Base-by-base conservation (phyloP, 2,797 vertebrate species). In the Arrhamphus sclerolepis region DNA sequence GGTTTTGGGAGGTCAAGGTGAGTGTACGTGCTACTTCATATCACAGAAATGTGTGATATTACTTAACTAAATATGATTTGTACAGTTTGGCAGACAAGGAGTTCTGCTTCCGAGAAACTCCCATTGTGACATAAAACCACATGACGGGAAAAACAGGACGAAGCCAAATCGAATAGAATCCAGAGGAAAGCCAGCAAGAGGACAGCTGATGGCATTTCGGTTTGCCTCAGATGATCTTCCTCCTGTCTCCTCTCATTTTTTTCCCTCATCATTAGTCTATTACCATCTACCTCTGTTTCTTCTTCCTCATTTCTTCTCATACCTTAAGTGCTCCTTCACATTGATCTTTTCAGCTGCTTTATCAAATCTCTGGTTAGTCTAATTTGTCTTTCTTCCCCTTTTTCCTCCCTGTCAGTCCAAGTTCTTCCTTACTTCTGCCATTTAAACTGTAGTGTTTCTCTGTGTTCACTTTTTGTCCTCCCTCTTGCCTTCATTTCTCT, bases 311-410 rank as follows among this genome's bases (percentile, higher is more conserved):
- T 46, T 53, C 57, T 17, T 31, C 20, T 19, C 54, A 34, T 22
- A 49, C 31, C 7, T 52, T 14, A 41, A 39, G 6, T 50, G 40
- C 19, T 8, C 0, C 19, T 56, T 62, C 6, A 2, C 6, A 44
- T 54, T 62, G 34, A 69, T 64, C 17, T 65, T 56, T 69, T 51
- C 14, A 20, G 34, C 51, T 47, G 16, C 16, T 6, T 63, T n/a
- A 54, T 73, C 62, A 74, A 59, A 62, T 62, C 39, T n/a, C 19
- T 50, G 18, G 1, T 54, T 62, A 20, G n/a, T 62, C 38, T 40
- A 9, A 46, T 72, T 66, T 4, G 2, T 38, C 43, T 52, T 17
- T 34, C 19, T 39, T 62, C 19, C n/a, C 3, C 0, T 54, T 60
- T 22, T 63, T 4, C 22, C 11, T 29, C 38, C 11, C 11, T 38